A percentile compares a stretch with the other conserved stretches of the same genome.
Conservation (phyloP, 2,888 invertebrate genomes). For the Diplolepis rosae region DNA sequence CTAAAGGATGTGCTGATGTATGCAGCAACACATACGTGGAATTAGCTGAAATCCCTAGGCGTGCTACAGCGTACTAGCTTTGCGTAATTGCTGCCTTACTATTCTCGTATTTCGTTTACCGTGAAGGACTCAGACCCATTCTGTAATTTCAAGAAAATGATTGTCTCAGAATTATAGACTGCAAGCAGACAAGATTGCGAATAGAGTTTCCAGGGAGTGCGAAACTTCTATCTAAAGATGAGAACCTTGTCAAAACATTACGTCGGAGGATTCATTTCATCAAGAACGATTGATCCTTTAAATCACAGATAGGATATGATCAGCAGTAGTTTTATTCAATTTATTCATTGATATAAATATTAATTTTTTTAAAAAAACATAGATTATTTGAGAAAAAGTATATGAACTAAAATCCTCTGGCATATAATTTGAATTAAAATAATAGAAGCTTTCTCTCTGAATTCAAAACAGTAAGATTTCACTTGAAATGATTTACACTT, state of each 20-base stretch:
- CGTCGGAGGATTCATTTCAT: too few relatives aligned
- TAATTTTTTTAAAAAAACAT: too few relatives aligned
- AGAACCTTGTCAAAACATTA: neutral
- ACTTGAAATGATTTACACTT: too few relatives aligned
- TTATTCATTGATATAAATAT: too few relatives aligned
- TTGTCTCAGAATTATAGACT: constrained; percentile 22
- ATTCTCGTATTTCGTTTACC: constrained; percentile 31
- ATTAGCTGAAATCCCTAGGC: constrained; percentile 60
- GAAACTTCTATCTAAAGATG: neutral
- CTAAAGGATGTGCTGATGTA: constrained; percentile 54
- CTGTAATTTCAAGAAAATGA: constrained; percentile 8
- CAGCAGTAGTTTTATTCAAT: too few relatives aligned
- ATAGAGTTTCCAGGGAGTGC: neutral
- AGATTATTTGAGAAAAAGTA: too few relatives aligned
- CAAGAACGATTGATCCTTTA: too few relatives aligned
- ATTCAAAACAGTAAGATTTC: too few relatives aligned
- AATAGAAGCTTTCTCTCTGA: too few relatives aligned
- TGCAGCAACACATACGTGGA: constrained; percentile 61
- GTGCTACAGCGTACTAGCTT: constrained; percentile 61
- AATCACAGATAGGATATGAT: too few relatives aligned
- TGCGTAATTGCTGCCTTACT: constrained; percentile 58
- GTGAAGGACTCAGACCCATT: constrained; percentile 14
- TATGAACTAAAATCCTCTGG: too few relatives aligned
- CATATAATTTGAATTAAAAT: too few relatives aligned
- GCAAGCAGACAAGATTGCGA: constrained; percentile 2